Evolutionary conservation across 2,797 vertebrate genomes (phyloP), one percentile per base, ranked within the genome.

Genomic region (Myripristis murdjan): DNA sequence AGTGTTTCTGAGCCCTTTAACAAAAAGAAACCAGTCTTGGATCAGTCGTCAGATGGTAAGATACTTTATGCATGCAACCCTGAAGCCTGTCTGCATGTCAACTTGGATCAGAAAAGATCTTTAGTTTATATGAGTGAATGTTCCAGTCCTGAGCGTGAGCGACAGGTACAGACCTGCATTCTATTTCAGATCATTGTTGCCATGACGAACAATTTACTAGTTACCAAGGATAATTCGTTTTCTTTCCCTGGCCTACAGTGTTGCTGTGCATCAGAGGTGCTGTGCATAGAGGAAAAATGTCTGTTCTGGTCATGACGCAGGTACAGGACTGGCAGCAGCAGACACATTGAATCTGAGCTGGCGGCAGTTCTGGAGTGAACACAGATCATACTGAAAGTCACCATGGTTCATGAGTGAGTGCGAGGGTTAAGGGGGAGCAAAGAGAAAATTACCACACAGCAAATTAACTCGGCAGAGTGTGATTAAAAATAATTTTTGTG

Each of bases 401-500:
- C 83, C 82, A 66, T 52, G 85, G 81, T 90, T 83, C 79, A 86
- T 83, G 79, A 81, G 82, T 65, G 74, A 90, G 64, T 72, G 75
- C 53, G 79, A 87, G 84, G 81, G 82, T 90, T 73, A 88, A 81
- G 75, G 70, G 79, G 53, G 75, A 80, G 79, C 75, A 67, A 59
- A 69, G 86, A 46, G 72, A 85, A 91, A 91, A 93, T 89, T 85
- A 91, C 80, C 87, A 77, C 89, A 85, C 84, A 89, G 88, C 84
- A 93, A 93, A 94, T 94, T 93, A 93, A 91, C 89, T 90, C 60
- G 24, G 85, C 83, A 61, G 77, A 86, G 85, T 91, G 90, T 92
- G 91, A 94, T 94, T 94, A 93, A 93, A 93, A 93, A 89, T 86
- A 81, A 73, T 90, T 93, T 92, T 91, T 88, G 87, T 88, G 89